These are phyloP conservation scores for Acleris laterana DNA, from an alignment of 2,888 invertebrate species.

Conservation along the genomic window DNA sequence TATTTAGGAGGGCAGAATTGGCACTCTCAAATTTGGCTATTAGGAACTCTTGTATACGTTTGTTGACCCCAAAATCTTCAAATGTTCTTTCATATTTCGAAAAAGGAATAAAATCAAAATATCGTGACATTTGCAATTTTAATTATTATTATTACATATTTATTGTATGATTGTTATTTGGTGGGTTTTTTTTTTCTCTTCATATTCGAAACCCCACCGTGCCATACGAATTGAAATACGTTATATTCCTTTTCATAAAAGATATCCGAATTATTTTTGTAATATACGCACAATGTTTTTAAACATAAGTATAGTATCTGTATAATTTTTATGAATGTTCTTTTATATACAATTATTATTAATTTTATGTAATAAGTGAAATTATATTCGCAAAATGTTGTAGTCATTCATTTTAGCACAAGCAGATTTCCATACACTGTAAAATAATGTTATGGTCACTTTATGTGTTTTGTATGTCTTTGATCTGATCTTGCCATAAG, in stretches of 20 bases:
- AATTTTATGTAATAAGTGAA: slow-evolving; percentile 27
- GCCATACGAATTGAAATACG: slow-evolving; percentile 32
- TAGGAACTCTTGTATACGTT: neutral
- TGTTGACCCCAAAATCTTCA: slow-evolving; percentile 19
- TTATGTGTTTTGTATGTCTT: slow-evolving; percentile 41
- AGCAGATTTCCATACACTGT: slow-evolving; percentile 31
- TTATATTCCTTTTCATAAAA: slow-evolving; percentile 21
- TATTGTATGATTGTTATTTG: neutral
- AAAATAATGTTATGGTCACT: slow-evolving; percentile 11
- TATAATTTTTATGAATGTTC: slow-evolving; percentile 35
- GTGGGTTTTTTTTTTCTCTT: too few relatives aligned
- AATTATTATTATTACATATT: too few relatives aligned
- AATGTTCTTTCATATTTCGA: neutral
- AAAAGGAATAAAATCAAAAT: neutral
- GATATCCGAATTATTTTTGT: slow-evolving; percentile 39
- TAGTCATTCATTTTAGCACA: slow-evolving; percentile 27
- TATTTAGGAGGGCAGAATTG: too few relatives aligned
- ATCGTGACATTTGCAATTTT: neutral
- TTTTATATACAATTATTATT: slow-evolving; percentile 38
- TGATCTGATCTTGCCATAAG: slow-evolving; percentile 57
- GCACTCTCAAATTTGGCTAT: neutral
- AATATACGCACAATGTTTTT: slow-evolving; percentile 51
- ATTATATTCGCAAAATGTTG: slow-evolving; percentile 19
- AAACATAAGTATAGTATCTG: slow-evolving; percentile 38
- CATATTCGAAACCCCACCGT: slow-evolving; percentile 8